These are phyloP conservation scores for Musca domestica DNA, from an alignment of 1,140 invertebrate species.

Conservation along the genomic window DNA sequence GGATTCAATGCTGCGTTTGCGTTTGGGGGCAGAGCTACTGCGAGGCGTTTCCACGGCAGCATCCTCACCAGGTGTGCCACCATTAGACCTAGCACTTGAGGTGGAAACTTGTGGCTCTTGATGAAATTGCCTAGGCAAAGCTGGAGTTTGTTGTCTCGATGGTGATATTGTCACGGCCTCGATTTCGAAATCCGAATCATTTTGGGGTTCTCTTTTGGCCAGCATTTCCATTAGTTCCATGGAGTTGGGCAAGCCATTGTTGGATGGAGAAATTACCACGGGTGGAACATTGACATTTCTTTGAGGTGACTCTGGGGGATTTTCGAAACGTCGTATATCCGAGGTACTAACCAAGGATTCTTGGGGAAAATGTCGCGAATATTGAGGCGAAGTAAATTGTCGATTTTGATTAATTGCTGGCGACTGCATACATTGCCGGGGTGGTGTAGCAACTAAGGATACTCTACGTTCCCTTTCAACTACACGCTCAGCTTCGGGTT, in stretches of 20 bases:
- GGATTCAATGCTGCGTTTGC: not conserved
- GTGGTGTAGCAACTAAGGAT: too few species aligned
- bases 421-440: too few species aligned
- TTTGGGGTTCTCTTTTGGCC: conserved; percentile 9
- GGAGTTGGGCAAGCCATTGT: not conserved
- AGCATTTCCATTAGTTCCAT: not conserved
- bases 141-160: not conserved
- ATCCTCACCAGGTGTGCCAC: not conserved
- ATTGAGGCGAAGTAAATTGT: too few species aligned
- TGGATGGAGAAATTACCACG: too few species aligned
- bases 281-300: too few species aligned
- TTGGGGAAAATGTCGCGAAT: too few species aligned
- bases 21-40: not conserved
- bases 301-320: too few species aligned
- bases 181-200: not conserved
- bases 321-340: too few species aligned
- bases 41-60: not conserved
- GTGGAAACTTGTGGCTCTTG: not conserved
- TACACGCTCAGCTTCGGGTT: too few species aligned
- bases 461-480: not conserved
- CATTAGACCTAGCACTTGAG: not conserved
- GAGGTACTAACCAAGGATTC: too few species aligned
- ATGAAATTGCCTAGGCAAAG: not conserved
- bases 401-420: too few species aligned
- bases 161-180: not conserved